Evolutionary conservation across 2,888 invertebrate species (phyloP).

Genomic region (Oligia fasciuncula): DNA sequence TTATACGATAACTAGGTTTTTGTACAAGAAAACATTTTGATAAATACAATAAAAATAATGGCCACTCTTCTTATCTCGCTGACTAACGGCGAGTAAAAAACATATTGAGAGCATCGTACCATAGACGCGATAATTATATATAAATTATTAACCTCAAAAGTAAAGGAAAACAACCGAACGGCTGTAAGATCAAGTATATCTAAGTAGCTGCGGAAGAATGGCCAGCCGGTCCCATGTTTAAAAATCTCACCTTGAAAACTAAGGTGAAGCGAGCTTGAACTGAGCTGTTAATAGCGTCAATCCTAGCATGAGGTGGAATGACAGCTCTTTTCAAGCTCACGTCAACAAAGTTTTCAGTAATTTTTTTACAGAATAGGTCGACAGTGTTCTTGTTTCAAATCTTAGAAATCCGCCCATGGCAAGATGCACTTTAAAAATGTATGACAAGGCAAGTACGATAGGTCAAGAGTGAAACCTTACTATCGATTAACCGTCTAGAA

Average conservation of each 20-base stretch:
- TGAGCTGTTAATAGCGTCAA: not conserved
- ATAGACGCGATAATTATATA: slow-evolving; percentile 22
- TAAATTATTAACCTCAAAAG: slow-evolving; percentile 12
- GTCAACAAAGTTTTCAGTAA: not conserved
- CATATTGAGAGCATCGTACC: slow-evolving; percentile 43
- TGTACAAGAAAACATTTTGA: slow-evolving; percentile 58
- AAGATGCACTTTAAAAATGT: slow-evolving; percentile 59
- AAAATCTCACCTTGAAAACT: not conserved
- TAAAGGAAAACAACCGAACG: slow-evolving; percentile 7
- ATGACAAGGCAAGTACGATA: slow-evolving; percentile 68
- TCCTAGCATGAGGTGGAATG: not conserved
- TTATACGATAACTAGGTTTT: slow-evolving; percentile 65
- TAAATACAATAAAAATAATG: slow-evolving; percentile 64
- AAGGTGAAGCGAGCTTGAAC: not conserved
- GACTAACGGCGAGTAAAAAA: slow-evolving; percentile 50
- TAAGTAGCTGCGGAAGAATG: slow-evolving; percentile 23
- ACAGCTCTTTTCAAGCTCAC: not conserved
- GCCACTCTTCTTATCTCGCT: slow-evolving; percentile 56
- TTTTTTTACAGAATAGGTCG: not conserved
- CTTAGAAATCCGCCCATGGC: slow-evolving; percentile 45
- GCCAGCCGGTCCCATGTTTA: not conserved
- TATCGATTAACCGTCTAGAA: slow-evolving; percentile 42
- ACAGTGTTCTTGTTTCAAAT: slow-evolving; percentile 5
- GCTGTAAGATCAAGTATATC: not conserved
- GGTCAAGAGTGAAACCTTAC: slow-evolving; percentile 58